These are phyloP conservation scores for Tubulanus polymorphus DNA, from an alignment of 2,888 invertebrate genomes.

Conservation along the genomic window DNA sequence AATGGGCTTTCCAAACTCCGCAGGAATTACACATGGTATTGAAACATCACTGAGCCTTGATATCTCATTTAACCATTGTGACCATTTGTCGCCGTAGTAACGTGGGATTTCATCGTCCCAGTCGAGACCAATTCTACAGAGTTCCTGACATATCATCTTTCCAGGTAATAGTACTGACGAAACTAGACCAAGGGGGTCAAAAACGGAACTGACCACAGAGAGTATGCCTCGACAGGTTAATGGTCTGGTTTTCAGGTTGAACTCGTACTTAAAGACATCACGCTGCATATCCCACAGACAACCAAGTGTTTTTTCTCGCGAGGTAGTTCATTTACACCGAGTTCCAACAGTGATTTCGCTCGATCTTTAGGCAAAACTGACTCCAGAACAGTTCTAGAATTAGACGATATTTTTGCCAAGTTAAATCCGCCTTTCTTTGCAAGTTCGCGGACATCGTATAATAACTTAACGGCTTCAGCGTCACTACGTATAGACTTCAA, in stretches of 20 bases:
- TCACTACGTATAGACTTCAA: conserved; percentile 2
- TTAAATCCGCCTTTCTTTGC: background rate
- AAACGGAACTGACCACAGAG: conserved; percentile 18
- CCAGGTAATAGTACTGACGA: conserved; percentile 10
- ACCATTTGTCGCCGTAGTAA: background rate
- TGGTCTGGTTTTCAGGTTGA: conserved; percentile 16
- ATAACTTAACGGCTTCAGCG: background rate
- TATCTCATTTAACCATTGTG: background rate
- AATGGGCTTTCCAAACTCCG: conserved; percentile 5
- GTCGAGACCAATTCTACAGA: background rate
- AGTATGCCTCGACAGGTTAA: conserved; percentile 18
- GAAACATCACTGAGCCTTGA: background rate
- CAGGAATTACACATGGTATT: conserved; percentile 1
- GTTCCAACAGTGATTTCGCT: background rate
- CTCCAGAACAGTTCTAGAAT: background rate
- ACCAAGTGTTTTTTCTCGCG: conserved; percentile 4
- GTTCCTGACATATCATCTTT: conserved; percentile 10
- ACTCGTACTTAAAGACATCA: conserved; percentile 21
- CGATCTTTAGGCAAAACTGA: background rate
- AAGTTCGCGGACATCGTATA: background rate
- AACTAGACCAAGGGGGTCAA: conserved; percentile 20
- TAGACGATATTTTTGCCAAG: background rate
- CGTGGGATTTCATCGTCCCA: conserved; percentile 1
- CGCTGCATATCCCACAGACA: conserved; percentile 22
- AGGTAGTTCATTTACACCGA: background rate